phyloP scores from a whole-genome alignment of 1,140 invertebrate genomes.

The Ceratina japonica region DNA sequence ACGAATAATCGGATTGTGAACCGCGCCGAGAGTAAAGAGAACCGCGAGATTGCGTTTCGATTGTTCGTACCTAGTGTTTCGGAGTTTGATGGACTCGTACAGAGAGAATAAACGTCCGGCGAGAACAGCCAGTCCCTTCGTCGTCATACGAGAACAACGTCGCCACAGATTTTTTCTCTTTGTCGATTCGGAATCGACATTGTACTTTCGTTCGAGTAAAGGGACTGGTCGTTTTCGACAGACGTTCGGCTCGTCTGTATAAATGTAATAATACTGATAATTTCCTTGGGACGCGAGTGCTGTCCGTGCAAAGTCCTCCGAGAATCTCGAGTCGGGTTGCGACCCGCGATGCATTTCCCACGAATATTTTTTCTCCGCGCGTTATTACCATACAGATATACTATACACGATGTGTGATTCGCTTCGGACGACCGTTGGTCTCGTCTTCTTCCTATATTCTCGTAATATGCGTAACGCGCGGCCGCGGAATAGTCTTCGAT shows the following conservation, averaged over 20 bases:
- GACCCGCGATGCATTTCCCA: conserved; percentile 26
- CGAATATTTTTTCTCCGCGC: conserved; percentile 15
- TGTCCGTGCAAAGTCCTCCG: not conserved
- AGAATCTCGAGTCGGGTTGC: not conserved
- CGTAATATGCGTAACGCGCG: conserved; percentile 33
- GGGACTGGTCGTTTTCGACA: too few species aligned
- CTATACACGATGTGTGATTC: conserved; percentile 11
- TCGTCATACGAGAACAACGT: too few species aligned
- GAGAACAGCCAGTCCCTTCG: too few species aligned
- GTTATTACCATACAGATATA: not conserved
- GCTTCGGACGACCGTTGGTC: conserved; percentile 21
- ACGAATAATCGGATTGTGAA: conserved; percentile 16
- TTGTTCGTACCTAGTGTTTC: conserved; percentile 8
- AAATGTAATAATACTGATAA: not conserved
- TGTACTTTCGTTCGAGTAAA: too few species aligned
- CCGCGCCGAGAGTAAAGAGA: not conserved
- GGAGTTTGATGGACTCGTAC: too few species aligned
- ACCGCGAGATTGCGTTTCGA: not conserved
- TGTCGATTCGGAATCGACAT: too few species aligned
- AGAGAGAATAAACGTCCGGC: too few species aligned
- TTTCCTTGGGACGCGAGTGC: not conserved
- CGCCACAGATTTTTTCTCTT: too few species aligned
- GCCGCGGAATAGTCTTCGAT: not conserved
- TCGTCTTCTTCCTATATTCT: conserved; percentile 54
- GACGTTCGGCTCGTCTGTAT: too few species aligned